Evolutionary conservation across 64 coral and sea anemone species (phyloP), one percentile per base, ranked within the genome.

Genomic region (Montipora cactus): DNA sequence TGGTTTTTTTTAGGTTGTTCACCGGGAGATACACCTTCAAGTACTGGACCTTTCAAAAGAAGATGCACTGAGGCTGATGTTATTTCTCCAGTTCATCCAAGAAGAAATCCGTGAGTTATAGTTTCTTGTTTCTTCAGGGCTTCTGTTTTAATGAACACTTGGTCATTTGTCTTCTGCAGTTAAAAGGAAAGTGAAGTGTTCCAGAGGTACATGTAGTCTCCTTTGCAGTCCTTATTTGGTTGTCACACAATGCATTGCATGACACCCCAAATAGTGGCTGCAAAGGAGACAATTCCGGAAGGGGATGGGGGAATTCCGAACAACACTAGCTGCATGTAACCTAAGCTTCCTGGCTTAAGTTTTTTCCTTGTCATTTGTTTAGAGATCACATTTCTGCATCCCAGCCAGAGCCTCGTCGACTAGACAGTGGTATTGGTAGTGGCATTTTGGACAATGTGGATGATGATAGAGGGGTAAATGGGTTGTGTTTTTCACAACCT

Each of bases 401-500:
- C 14, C 97, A 96, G 46, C 97, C 97, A 57, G 97, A 96, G 53
- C 91, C 95, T 44, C 97, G 91, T 13, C 89, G 87, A 46, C 77
- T 91, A 22, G 97, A 99, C 83, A 96, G 78, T 78, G 89, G 92
- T 77, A 68, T 94, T 21, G 74, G 83, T 16, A 87, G 80, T 57
- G 69, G 7, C 51, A 49, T 50, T 68, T 45, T 78, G 3, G 84
- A 91, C 44, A 58, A 37, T 68, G 87, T 47, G 59, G 89, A 81
- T 85, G 89, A 83, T 18, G 87, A 89, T 5, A 79, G 66, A 18
- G 59, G 58, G 44, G 48, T 94, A 28, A 92, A 91, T 87, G 97
- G 88, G 13, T 78, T 96, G 75, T 99, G 95, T 86, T 99, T 96
- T 61, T 99, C 97, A 0, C 97, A 99, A 67, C 97, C 97, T 55